These are phyloP conservation scores for Platalea minor DNA, from an alignment of 2,797 vertebrate genomes.

Conservation along the genomic window DNA sequence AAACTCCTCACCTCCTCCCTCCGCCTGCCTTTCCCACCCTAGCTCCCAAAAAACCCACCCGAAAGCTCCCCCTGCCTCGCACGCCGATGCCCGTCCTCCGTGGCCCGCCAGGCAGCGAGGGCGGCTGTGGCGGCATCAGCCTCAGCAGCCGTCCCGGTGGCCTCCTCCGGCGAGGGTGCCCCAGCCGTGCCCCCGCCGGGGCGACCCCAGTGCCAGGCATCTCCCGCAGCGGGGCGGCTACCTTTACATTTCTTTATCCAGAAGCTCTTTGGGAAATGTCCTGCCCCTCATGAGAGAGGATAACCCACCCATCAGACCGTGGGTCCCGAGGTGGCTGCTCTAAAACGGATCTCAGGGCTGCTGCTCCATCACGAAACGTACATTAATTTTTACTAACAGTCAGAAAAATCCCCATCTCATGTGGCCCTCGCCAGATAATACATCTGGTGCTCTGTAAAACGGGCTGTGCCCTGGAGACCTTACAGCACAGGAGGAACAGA, in stretches of 20 bases:
- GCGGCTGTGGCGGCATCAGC: not conserved
- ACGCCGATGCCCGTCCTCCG: rapidly evolving
- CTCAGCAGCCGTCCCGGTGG: not conserved
- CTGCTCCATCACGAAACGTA: not conserved
- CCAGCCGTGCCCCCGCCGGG: not conserved
- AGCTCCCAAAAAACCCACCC: not conserved
- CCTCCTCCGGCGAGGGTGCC: not conserved
- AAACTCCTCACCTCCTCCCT: not conserved
- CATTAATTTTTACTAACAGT: not conserved
- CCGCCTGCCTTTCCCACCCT: not conserved
- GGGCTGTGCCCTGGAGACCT: slow-evolving; percentile 14
- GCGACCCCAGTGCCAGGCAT: not conserved
- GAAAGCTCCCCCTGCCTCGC: not conserved
- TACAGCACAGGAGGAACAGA: not conserved
- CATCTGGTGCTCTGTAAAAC: not conserved
- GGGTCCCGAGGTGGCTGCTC: rapidly evolving
- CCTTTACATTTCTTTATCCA: not conserved
- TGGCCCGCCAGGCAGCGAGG: not conserved
- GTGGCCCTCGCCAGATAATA: not conserved
- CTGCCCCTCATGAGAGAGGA: not conserved
- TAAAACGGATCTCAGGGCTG: not conserved
- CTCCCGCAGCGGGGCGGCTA: not conserved
- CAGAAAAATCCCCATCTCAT: not conserved
- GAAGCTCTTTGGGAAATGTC: not conserved
- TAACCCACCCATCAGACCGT: not conserved